These are phyloP conservation scores for Pandion haliaetus DNA, from an alignment of 2,113 vertebrate genomes.

Conservation along the genomic window DNA sequence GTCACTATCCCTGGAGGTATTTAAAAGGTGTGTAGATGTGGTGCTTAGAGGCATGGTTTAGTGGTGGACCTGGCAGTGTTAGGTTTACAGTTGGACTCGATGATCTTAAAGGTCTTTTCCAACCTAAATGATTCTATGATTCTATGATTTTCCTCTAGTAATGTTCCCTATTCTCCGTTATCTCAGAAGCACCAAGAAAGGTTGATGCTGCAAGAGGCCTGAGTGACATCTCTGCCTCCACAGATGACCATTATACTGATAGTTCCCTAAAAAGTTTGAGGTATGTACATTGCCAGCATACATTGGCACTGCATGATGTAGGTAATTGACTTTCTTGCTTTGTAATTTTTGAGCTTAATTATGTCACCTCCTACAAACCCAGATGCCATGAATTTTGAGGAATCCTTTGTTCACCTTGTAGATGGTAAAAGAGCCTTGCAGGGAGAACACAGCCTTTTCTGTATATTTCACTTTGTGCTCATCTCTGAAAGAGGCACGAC, in stretches of 20 bases:
- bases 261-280: background rate
- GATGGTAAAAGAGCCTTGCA: background rate
- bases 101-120: background rate
- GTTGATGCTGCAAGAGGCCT: background rate
- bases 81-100: background rate
- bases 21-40: background rate
- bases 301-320: background rate
- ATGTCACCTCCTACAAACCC: background rate
- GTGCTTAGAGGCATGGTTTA: background rate
- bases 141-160: background rate
- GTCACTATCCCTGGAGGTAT: background rate
- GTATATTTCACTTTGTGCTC: background rate
- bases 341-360: background rate
- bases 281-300: background rate
- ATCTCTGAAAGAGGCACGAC: background rate
- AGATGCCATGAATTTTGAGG: background rate
- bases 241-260: background rate
- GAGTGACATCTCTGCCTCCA: background rate
- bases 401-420: background rate
- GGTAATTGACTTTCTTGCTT: background rate
- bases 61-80: background rate
- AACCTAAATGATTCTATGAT: background rate
- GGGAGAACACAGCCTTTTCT: background rate
- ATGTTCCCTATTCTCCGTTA: background rate
- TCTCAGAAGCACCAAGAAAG: background rate